Base-by-base conservation (phyloP, 2,888 invertebrate species). In the Lepidochrysops patricia region DNA sequence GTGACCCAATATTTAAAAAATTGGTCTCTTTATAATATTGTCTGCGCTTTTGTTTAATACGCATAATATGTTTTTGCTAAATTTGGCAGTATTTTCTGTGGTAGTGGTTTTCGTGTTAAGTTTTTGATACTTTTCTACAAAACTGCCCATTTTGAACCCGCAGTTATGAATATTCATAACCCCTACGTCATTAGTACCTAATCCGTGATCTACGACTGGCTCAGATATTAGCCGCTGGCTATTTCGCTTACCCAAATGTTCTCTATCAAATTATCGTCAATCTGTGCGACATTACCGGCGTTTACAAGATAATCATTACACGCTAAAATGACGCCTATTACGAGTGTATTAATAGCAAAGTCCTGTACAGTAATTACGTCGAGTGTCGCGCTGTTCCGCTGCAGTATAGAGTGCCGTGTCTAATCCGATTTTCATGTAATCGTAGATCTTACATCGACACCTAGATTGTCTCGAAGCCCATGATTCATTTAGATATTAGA, bases 341-440 rank as follows among this genome's bases (percentile, higher is more conserved):
- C 29, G 4, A 7, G 19, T 15, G 4, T 15, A 54, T 54, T 54
- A 29, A 29, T 32, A 32, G 19, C 29, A 54, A 54, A 32, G 12
- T 54, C 32, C 15, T 29, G 15, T 32, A 9, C 13, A 27, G 19
- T 32, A 29, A 54, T 54, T 32, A 29, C 29, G 27, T 15, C 15
- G 15, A 19, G 29, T 15, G 54, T 54, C 13, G 29, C 23, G 43
- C 12, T 3, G 54, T 19, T 32, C 13, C 15, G 15, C 32, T 19
- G 32, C 15, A 54, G 54, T 54, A 54, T 19, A 29, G 54, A 54
- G 54, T 52, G 52, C 29, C 54, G 19, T 54, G 54, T 54, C 54
- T 54, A 54, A 54, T 54, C 54, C 54, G 54, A 54, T 54, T 32
- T 54, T 54, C 54, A 29, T 54, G 54, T 54, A 54, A 54, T 54